Base-by-base conservation (phyloP, 2,113 vertebrate genomes). In the Marcusenius ussheri region DNA sequence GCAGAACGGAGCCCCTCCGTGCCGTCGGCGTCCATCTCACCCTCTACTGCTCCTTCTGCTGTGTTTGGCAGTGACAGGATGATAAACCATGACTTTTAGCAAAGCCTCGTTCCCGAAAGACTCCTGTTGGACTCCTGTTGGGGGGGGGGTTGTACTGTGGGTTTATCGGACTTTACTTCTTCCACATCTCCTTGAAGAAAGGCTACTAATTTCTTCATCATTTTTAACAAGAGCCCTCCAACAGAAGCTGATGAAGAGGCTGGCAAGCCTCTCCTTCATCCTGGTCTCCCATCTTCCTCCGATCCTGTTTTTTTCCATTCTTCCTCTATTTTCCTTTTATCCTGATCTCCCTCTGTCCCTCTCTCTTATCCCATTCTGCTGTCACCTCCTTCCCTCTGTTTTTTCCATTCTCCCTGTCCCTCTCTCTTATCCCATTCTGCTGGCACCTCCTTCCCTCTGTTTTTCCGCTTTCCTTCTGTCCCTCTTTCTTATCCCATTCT, bases 1-100 rank as follows among this genome's bases (percentile, higher is more conserved):
- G 92, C 93, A 92, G 92, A 92, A 92, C 92, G 87, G 91, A 89
- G 89, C 88, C 91, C 92, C 92, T 93, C 91, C 90, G 89, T 83
- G 91, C 91, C 93, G 83, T 88, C 91, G 19, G 66, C 89, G 89
- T 93, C 93, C 92, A 91, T 93, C 93, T 42, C 83, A 93, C 93
- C 93, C 92, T 93, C 50, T 49, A 17, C 9, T 47, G 39, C 51
- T 58, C 83, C 84, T 89, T 83, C 58, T 87, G 5, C 42, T 77
- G 27, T 51, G 56, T 90, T 80, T 31, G 45, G 35, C 86, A 91
- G 89, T 80, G 88, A 70, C 62, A 70, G 88, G 92, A 91, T 90
- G 66, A 91, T 88, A 90, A 91, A 92, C 90, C 91, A 90, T 91
- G 89, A 92, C 86, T 70, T 91, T 89, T 21, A 91, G 89, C 86